phyloP scores from a whole-genome alignment of 2,888 invertebrate species.

The Zele albiditarsus region DNA sequence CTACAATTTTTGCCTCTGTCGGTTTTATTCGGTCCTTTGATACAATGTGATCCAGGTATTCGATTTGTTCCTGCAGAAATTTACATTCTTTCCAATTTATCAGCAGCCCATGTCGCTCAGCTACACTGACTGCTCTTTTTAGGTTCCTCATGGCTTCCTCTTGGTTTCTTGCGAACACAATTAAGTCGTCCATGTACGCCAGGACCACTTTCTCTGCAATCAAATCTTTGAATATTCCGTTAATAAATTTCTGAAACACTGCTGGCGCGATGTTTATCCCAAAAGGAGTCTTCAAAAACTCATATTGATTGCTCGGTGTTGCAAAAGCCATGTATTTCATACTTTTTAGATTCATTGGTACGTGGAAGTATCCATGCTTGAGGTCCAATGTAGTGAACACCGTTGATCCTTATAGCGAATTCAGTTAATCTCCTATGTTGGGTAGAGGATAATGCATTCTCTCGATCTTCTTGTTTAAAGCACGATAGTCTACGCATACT shows the following conservation, averaged over 20 bases:
- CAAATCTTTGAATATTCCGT: conserved; percentile 29
- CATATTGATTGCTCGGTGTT: background rate
- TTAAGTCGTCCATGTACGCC: conserved; percentile 50
- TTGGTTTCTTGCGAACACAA: too few species aligned
- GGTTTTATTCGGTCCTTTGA: too few species aligned
- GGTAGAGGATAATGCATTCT: conserved; percentile 62
- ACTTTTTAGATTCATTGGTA: background rate
- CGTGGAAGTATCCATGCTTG: background rate
- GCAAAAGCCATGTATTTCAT: conserved; percentile 2
- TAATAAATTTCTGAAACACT: conserved; percentile 14
- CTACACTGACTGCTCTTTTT: too few species aligned
- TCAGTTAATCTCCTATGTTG: conserved; percentile 66
- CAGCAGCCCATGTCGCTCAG: too few species aligned
- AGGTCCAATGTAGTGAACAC: conserved; percentile 63
- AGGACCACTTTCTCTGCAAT: conserved; percentile 36
- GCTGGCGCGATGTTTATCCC: conserved; percentile 47
- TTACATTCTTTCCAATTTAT: too few species aligned
- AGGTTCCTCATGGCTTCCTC: too few species aligned
- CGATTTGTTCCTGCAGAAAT: too few species aligned
- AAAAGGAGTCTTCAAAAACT: conserved; percentile 12
- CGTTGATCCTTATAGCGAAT: conserved; percentile 55
- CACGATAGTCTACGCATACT: conserved; percentile 68
- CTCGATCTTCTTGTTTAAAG: conserved; percentile 62
- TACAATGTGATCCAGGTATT: too few species aligned
- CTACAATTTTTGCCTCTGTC: too few species aligned